phyloP scores from a whole-genome alignment of 2,113 vertebrate genomes.

The Semicossyphus pulcher region DNA sequence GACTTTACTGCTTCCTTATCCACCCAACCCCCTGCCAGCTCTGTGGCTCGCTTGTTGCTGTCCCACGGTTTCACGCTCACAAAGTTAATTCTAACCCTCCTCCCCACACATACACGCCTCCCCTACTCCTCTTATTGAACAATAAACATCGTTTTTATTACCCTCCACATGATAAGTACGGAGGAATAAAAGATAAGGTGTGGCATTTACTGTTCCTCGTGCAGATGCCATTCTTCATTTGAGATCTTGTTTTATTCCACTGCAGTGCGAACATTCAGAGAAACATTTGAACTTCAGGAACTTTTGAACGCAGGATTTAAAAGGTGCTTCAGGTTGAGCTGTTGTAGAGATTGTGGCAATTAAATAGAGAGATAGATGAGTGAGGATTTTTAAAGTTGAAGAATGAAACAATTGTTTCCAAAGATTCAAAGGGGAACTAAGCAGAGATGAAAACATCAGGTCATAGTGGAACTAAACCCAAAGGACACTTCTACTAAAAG shows the following conservation, averaged over 20 bases:
- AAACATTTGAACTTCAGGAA: conserved; percentile 10
- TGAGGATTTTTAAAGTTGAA: conserved; percentile 31
- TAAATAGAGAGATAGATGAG: conserved; percentile 21
- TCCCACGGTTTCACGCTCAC: conserved; percentile 42
- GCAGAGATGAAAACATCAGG: conserved; percentile 31
- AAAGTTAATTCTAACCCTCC: conserved; percentile 31
- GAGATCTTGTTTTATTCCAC: conserved; percentile 6
- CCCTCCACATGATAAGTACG: conserved; percentile 3
- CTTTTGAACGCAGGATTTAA: conserved; percentile 25
- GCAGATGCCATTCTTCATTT: not conserved
- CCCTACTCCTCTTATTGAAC: conserved; percentile 26
- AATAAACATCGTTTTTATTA: conserved; percentile 57
- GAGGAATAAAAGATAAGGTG: conserved; percentile 33
- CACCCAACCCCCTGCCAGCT: conserved; percentile 42
- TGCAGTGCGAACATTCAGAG: too few species aligned
- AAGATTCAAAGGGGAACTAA: conserved; percentile 4
- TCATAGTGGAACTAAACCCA: conserved; percentile 37
- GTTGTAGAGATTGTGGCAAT: conserved; percentile 13
- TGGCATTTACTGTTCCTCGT: not conserved
- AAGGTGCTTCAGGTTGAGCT: conserved; percentile 5
- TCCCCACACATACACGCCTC: conserved; percentile 1
- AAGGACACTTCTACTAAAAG: conserved; percentile 16
- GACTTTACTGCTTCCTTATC: conserved; percentile 56
- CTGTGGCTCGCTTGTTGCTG: conserved; percentile 48
- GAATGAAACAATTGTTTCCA: conserved; percentile 37